Percentiles rank a stretch among this genome's conserved stretches.
phyloP scores from a whole-genome alignment of 2,888 invertebrate genomes.

The Encarsia formosa region DNA sequence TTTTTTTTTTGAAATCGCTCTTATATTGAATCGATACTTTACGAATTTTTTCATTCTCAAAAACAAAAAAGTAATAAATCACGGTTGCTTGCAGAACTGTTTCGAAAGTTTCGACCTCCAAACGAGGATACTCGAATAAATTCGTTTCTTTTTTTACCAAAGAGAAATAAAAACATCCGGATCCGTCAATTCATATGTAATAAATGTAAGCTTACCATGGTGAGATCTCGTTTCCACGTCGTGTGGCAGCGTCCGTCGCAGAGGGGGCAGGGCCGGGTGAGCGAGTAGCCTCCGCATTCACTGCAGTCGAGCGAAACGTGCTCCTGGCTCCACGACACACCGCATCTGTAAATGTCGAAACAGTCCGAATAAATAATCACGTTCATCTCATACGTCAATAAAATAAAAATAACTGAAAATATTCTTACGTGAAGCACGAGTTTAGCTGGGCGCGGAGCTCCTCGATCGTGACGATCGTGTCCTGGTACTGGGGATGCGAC shows the following conservation, averaged over 20 bases:
- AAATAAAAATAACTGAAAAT: not conserved
- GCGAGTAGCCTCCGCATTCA: constrained; percentile 76
- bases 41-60: no score
- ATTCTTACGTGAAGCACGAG: constrained; percentile 65
- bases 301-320: constrained; percentile 73
- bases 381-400: not conserved
- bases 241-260: constrained; percentile 72
- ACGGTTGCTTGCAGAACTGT: no score
- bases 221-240: constrained; percentile 72
- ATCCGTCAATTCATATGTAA: no score
- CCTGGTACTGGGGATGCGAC: constrained; percentile 50
- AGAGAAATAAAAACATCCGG: no score
- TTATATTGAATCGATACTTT: no score
- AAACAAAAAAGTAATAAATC: no score
- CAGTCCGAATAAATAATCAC: not conserved
- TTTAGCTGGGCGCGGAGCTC: constrained; percentile 67
- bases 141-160: no score
- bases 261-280: constrained; percentile 70
- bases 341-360: constrained; percentile 63
- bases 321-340: constrained; percentile 74
- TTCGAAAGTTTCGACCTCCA: no score
- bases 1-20: no score
- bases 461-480: constrained; percentile 65
- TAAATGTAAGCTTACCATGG: constrained; percentile 58
- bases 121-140: no score